phyloP scores from a whole-genome alignment of 2,888 invertebrate species.

The Ctena decussata region DNA sequence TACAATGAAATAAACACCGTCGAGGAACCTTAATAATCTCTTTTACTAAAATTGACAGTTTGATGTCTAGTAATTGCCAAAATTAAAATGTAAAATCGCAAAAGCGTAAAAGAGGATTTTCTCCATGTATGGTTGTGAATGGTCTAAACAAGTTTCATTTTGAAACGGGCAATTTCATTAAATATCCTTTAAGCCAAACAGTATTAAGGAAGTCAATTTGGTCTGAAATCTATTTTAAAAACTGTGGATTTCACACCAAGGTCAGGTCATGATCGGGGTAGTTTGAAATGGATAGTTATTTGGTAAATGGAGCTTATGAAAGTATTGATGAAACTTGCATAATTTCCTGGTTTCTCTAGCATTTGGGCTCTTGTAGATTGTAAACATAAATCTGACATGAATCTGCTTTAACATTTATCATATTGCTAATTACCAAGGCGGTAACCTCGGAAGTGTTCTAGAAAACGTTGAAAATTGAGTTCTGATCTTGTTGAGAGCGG shows the following conservation, averaged over 20 bases:
- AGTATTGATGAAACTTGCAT: background rate
- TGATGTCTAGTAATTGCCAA: constrained; percentile 36
- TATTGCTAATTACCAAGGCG: too few relatives aligned
- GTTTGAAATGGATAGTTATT: background rate
- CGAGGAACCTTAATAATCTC: background rate
- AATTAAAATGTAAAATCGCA: constrained; percentile 38
- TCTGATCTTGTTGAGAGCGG: too few relatives aligned
- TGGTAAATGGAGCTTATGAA: background rate
- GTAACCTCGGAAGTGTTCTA: too few relatives aligned
- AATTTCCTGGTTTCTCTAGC: too few relatives aligned
- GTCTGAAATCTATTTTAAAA: background rate
- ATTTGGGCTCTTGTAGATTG: too few relatives aligned
- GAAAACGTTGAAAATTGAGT: too few relatives aligned
- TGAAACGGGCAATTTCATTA: constrained; percentile 5
- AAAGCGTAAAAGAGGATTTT: constrained; percentile 36
- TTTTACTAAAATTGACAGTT: background rate
- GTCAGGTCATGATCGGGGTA: background rate
- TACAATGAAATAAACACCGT: constrained; percentile 7
- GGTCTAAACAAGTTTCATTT: background rate
- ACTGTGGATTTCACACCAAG: background rate
- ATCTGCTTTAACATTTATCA: too few relatives aligned
- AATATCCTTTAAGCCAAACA: background rate
- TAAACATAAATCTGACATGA: too few relatives aligned
- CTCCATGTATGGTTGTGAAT: background rate
- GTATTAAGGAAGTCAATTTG: background rate